Evolutionary conservation across 2,113 vertebrate species (phyloP).

Genomic region (Echinops telfairi): DNA sequence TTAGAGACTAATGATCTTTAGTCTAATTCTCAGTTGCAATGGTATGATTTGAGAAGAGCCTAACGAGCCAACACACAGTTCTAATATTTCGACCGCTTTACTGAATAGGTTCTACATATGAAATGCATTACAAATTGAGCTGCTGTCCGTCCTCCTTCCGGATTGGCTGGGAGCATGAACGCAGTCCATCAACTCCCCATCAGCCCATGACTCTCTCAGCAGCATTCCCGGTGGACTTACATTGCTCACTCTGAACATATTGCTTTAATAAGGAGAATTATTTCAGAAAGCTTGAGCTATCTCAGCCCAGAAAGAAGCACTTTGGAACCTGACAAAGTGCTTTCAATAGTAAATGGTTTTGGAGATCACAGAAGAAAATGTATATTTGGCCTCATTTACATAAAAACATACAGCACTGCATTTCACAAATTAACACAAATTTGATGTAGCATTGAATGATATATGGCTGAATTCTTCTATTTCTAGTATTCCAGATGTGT

Average conservation of each 20-base stretch:
- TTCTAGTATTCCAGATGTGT: constrained; percentile 76
- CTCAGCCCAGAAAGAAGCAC: constrained; percentile 34
- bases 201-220: constrained; percentile 66
- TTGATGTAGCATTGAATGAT: constrained; percentile 29
- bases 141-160: constrained; percentile 63
- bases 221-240: not conserved
- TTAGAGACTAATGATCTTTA: constrained; percentile 71
- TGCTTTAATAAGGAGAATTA: constrained; percentile 79
- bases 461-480: constrained; percentile 74
- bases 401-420: not conserved
- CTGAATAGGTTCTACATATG: constrained; percentile 63
- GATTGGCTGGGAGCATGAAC: constrained; percentile 57
- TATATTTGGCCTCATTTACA: constrained; percentile 55
- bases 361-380: constrained; percentile 50
- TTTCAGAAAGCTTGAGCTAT: constrained; percentile 69
- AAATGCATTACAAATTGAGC: constrained; percentile 76
- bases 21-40: constrained; percentile 48
- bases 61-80: constrained; percentile 70
- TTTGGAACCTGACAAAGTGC: constrained; percentile 52
- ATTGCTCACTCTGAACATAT: constrained; percentile 67
- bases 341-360: constrained; percentile 47
- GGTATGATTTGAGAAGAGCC: constrained; percentile 76
- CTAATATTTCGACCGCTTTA: constrained; percentile 57
- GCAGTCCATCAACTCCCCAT: constrained; percentile 58
- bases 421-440: constrained; percentile 74